These are phyloP conservation scores for Sclerurus mexicanus DNA, from an alignment of 2,113 vertebrate species.

Conservation along the genomic window DNA sequence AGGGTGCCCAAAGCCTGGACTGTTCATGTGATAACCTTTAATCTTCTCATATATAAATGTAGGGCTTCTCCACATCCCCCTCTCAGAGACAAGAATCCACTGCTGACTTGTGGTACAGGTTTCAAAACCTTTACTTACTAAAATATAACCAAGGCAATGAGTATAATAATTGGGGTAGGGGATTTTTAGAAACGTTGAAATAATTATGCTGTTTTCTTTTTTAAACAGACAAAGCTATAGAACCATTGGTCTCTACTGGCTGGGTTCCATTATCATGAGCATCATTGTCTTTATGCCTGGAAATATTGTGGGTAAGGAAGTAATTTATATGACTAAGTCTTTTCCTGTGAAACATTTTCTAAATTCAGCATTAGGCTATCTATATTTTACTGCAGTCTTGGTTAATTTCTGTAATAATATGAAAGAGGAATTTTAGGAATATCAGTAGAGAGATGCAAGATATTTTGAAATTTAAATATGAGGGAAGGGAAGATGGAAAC, in stretches of 20 bases:
- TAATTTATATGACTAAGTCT: background rate
- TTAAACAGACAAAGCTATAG: slow-evolving; percentile 87
- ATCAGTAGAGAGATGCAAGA: background rate
- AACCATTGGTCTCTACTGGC: slow-evolving; percentile 91
- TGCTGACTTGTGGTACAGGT: background rate
- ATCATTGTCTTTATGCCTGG: slow-evolving; percentile 91
- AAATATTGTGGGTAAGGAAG: slow-evolving; percentile 89
- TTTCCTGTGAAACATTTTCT: background rate
- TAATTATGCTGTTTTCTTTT: slow-evolving; percentile 15
- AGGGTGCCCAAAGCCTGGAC: background rate
- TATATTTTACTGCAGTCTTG: background rate
- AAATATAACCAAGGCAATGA: background rate
- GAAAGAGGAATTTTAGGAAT: background rate
- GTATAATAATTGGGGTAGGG: background rate
- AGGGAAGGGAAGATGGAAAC: background rate
- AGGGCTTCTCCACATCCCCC: background rate
- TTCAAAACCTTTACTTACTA: background rate
- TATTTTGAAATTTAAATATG: background rate
- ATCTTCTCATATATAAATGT: background rate
- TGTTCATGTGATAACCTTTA: background rate
- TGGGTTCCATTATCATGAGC: slow-evolving; percentile 90
- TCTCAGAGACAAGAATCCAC: background rate
- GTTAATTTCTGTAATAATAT: background rate
- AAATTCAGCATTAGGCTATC: background rate
- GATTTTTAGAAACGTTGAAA: background rate